phyloP scores from a whole-genome alignment of 2,797 vertebrate genomes.

The Fistularia commersonii region DNA sequence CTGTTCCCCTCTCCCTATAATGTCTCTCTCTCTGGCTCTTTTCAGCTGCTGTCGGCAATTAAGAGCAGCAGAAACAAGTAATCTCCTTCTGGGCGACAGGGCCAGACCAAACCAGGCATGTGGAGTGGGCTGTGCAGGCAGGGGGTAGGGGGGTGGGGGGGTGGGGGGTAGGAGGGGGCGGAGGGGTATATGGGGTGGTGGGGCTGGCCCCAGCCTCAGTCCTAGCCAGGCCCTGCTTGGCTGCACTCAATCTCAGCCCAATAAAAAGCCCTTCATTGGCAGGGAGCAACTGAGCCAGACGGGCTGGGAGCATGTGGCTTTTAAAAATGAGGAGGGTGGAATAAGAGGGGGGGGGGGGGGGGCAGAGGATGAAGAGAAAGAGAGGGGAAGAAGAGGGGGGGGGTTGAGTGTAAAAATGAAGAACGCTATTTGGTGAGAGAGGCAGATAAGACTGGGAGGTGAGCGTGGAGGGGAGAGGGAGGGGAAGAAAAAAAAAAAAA shows the following conservation, averaged over 20 bases:
- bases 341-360: conserved; percentile 25
- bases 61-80: conserved; percentile 80
- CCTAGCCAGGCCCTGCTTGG: conserved; percentile 74
- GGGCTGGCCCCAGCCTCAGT: conserved; percentile 60
- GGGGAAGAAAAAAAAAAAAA: conserved; percentile 8
- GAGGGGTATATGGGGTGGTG: conserved; percentile 18
- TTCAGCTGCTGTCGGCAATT: conserved; percentile 82
- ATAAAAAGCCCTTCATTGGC: conserved; percentile 83
- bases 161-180: conserved; percentile 12
- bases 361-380: conserved; percentile 21
- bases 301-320: conserved; percentile 76
- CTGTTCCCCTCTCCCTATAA: conserved; percentile 54
- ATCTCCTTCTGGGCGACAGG: conserved; percentile 76
- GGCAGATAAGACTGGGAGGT: conserved; percentile 39
- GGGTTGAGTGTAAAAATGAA: conserved; percentile 38
- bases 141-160: conserved; percentile 3
- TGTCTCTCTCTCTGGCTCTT: conserved; percentile 58
- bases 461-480: conserved; percentile 7
- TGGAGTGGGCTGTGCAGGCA: conserved; percentile 61
- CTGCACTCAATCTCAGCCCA: conserved; percentile 83
- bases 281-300: conserved; percentile 76
- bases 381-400: background rate
- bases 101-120: conserved; percentile 70
- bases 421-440: conserved; percentile 49
- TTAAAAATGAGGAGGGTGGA: conserved; percentile 68